Evolutionary conservation across 2,113 vertebrate genomes (phyloP).

Genomic region (Labeo rohita): DNA sequence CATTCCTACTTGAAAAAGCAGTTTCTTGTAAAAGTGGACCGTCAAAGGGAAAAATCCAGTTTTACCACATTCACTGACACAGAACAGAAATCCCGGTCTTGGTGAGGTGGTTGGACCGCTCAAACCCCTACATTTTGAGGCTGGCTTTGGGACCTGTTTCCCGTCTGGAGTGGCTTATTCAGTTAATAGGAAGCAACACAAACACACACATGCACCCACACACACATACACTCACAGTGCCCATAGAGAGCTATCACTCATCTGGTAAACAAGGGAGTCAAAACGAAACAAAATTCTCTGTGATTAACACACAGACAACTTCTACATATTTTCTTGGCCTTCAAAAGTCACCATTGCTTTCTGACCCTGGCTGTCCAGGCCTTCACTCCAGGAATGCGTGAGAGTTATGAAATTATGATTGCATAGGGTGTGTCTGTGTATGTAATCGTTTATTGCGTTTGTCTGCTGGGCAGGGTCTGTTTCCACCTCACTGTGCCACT

Average conservation of each 20-base stretch:
- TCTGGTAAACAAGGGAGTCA: slow-evolving; percentile 35
- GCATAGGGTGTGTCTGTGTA: slow-evolving; percentile 52
- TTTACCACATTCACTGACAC: slow-evolving; percentile 38
- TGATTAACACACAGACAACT: slow-evolving; percentile 1
- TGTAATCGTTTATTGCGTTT: not conserved
- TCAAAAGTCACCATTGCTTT: not conserved
- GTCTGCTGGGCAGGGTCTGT: slow-evolving; percentile 38
- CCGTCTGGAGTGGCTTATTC: not conserved
- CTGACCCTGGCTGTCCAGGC: not conserved
- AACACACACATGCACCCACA: slow-evolving; percentile 13
- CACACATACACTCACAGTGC: not conserved
- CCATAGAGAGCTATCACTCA: slow-evolving; percentile 4
- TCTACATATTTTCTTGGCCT: not conserved
- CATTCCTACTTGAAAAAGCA: not conserved
- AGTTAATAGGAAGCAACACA: slow-evolving; percentile 13
- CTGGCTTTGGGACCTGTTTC: slow-evolving; percentile 2
- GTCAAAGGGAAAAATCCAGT: slow-evolving; percentile 6
- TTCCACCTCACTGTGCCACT: slow-evolving; percentile 22
- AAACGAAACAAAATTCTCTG: slow-evolving; percentile 4
- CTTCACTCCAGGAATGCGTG: slow-evolving; percentile 35
- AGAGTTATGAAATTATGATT: slow-evolving; percentile 42
- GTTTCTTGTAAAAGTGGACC: not conserved
- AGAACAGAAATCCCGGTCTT: slow-evolving; percentile 19
- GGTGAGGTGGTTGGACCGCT: not conserved
- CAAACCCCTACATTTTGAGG: not conserved